These are phyloP conservation scores for Tenebrosternarchus preto DNA, from an alignment of 2,113 vertebrate genomes.

Conservation along the genomic window DNA sequence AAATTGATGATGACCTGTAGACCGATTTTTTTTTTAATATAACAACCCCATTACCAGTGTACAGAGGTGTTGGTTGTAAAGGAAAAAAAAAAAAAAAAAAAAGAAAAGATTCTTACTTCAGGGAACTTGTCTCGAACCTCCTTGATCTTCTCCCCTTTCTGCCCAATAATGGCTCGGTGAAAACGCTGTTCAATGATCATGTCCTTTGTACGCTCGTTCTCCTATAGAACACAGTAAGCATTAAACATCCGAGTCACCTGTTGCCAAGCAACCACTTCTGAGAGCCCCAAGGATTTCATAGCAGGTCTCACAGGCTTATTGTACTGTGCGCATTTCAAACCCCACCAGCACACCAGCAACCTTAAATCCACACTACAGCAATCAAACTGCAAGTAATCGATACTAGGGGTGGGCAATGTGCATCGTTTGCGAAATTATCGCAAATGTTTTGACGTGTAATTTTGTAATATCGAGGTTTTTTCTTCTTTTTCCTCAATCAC, in stretches of 20 bases:
- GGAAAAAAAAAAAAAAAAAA: neutral
- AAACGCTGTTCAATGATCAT: constrained; percentile 98
- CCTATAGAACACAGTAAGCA: constrained; percentile 70
- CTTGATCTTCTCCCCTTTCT: constrained; percentile 97
- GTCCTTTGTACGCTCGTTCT: constrained; percentile 99
- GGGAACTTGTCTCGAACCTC: constrained; percentile 98
- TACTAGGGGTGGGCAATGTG: too few relatives aligned
- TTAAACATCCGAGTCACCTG: constrained; percentile 15
- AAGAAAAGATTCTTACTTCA: constrained; percentile 73
- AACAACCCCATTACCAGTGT: neutral
- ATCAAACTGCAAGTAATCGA: neutral
- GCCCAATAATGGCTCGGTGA: constrained; percentile 97
- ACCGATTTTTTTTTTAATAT: neutral
- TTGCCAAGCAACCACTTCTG: constrained; percentile 6
- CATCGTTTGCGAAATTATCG: too few relatives aligned
- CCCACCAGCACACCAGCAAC: neutral
- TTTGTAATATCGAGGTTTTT: too few relatives aligned
- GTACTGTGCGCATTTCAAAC: neutral
- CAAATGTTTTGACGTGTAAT: too few relatives aligned
- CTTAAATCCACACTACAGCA: neutral
- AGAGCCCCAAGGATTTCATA: neutral
- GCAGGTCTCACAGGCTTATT: neutral
- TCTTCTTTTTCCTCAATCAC: too few relatives aligned
- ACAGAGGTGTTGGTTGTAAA: too few relatives aligned
- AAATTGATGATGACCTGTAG: constrained; percentile 97